These are phyloP conservation scores for Actinostola sp. DNA, from an alignment of 92 coral and sea anemone genomes.

Conservation along the genomic window DNA sequence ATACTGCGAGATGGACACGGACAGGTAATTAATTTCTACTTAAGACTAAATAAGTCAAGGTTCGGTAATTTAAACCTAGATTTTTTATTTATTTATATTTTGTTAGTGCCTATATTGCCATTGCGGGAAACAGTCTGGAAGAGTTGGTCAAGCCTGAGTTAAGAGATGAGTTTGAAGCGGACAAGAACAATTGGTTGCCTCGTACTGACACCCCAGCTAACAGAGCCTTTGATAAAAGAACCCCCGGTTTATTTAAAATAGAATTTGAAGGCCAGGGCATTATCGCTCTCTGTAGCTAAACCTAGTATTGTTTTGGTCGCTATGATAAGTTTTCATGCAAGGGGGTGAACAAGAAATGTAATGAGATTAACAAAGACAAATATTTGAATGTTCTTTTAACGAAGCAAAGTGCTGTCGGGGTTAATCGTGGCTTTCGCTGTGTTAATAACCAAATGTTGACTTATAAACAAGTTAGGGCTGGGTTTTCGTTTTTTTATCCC, in stretches of 20 bases:
- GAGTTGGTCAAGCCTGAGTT: neutral
- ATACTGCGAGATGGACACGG: conserved; percentile 24
- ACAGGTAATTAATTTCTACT: neutral
- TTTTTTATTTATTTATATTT: too few species aligned
- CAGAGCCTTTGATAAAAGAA: neutral
- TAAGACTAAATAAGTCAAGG: too few species aligned
- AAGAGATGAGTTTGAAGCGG: neutral
- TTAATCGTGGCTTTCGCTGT: neutral
- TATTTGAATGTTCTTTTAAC: conserved; percentile 42
- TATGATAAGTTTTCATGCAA: conserved; percentile 44
- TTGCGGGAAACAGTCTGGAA: neutral
- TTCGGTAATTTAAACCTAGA: too few species aligned
- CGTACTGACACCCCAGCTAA: neutral
- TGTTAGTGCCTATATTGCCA: neutral
- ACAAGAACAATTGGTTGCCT: neutral
- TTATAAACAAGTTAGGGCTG: conserved; percentile 23
- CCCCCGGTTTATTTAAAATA: too few species aligned
- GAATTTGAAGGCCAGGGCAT: neutral
- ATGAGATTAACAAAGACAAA: conserved; percentile 44
- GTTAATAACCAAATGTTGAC: conserved; percentile 30
- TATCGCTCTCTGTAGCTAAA: neutral
- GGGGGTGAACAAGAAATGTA: conserved; percentile 29
- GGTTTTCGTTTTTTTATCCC: conserved; percentile 39
- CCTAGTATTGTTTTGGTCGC: conserved; percentile 25
- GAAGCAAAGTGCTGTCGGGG: conserved; percentile 3